Evolutionary conservation across 2,888 invertebrate species (phyloP).

Genomic region (Scotopteryx bipunctaria): DNA sequence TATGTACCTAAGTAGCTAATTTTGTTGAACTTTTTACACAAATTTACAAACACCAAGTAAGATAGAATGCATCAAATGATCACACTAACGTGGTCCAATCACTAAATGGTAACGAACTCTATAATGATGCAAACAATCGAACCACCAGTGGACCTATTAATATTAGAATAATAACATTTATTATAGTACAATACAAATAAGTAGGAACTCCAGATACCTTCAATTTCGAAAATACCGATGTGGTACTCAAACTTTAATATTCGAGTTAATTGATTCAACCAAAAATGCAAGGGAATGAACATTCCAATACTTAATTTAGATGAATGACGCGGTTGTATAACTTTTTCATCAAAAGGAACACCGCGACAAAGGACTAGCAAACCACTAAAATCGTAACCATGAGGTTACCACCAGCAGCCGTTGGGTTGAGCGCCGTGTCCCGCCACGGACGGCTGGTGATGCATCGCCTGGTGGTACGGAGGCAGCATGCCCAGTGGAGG

Average conservation of each 20-base stretch:
- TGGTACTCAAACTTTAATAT: slow-evolving; percentile 49
- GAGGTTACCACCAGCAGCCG: slow-evolving; percentile 81
- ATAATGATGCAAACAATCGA: slow-evolving; percentile 27
- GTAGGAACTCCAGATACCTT: slow-evolving; percentile 77
- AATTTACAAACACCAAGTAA: slow-evolving; percentile 63
- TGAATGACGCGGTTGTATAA: slow-evolving; percentile 23
- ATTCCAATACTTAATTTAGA: slow-evolving; percentile 26
- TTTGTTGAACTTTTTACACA: slow-evolving; percentile 66
- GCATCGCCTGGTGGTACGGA: slow-evolving; percentile 76
- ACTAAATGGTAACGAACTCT: slow-evolving; percentile 8
- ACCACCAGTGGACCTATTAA: slow-evolving; percentile 21
- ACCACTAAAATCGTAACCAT: slow-evolving; percentile 44
- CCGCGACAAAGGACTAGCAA: slow-evolving; percentile 61
- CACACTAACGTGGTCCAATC: slow-evolving; percentile 34
- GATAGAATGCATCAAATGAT: slow-evolving; percentile 61
- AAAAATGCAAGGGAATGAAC: slow-evolving; percentile 30
- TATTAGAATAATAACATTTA: slow-evolving; percentile 35
- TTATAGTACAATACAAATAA: slow-evolving; percentile 52
- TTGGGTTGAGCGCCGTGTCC: slow-evolving; percentile 67
- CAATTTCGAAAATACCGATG: slow-evolving; percentile 59
- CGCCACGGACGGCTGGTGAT: slow-evolving; percentile 67
- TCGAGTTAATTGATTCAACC: slow-evolving; percentile 60
- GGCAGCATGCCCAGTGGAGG: slow-evolving; percentile 78
- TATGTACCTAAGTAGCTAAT: slow-evolving; percentile 57
- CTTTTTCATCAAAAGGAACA: background rate